These are phyloP conservation scores for Osmoderma eremita DNA, from an alignment of 2,888 invertebrate species.

Conservation along the genomic window DNA sequence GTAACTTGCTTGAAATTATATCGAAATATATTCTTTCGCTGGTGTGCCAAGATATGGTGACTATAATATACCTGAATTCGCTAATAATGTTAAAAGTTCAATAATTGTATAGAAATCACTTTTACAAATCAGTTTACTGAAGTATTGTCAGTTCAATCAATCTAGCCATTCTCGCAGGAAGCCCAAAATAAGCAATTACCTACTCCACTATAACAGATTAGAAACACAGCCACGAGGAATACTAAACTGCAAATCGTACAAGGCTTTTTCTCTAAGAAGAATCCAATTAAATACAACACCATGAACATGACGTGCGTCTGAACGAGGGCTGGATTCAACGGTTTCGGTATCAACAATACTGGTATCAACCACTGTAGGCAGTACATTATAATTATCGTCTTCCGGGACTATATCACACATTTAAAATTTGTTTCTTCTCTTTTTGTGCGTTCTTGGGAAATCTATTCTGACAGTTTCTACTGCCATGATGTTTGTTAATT, in stretches of 20 bases:
- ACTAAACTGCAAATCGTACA: slow-evolving; percentile 97
- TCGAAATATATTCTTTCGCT: slow-evolving; percentile 16
- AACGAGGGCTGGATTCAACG: slow-evolving; percentile 93
- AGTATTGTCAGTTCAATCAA: slow-evolving; percentile 9
- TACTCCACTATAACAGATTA: slow-evolving; percentile 95
- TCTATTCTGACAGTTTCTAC: slow-evolving; percentile 10
- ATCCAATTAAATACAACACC: slow-evolving; percentile 94
- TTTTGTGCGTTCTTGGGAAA: slow-evolving; percentile 28
- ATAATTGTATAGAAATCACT: slow-evolving; percentile 33
- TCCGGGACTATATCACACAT: slow-evolving; percentile 26
- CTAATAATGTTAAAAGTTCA: slow-evolving; percentile 26
- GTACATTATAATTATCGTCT: slow-evolving; percentile 73
- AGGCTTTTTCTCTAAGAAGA: slow-evolving; percentile 96
- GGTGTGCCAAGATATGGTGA: slow-evolving; percentile 20
- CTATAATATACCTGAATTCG: slow-evolving; percentile 26
- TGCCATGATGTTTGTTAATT: slow-evolving; percentile 18
- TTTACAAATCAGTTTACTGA: slow-evolving; percentile 10
- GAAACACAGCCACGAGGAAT: slow-evolving; percentile 90
- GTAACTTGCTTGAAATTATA: slow-evolving; percentile 19
- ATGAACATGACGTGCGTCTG: slow-evolving; percentile 98
- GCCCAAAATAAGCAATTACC: slow-evolving; percentile 96
- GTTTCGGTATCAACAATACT: slow-evolving; percentile 96
- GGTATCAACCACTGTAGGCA: slow-evolving; percentile 98
- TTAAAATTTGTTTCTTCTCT: slow-evolving; percentile 33
- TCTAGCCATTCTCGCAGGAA: slow-evolving; percentile 69